Percentiles rank a stretch among this genome's conserved stretches.
phyloP scores from a whole-genome alignment of 2,888 invertebrate species.

The Cantharis lateralis region DNA sequence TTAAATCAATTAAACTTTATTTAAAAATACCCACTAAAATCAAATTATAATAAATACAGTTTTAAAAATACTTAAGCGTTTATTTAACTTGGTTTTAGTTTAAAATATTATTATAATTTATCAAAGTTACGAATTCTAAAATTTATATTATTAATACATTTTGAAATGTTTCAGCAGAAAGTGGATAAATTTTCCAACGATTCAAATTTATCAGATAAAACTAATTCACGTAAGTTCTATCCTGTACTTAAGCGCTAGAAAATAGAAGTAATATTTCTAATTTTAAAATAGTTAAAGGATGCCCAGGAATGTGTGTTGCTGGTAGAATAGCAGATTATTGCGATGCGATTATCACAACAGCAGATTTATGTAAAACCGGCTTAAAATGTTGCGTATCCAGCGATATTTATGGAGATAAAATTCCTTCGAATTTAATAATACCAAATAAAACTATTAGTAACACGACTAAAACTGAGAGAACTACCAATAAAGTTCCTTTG shows the following conservation, averaged over 20 bases:
- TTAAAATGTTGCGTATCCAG: constrained; percentile 82
- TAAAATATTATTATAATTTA: too few species aligned
- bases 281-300: constrained; percentile 53
- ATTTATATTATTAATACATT: neutral
- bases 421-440: constrained; percentile 74
- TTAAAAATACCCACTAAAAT: neutral
- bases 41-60: too few species aligned
- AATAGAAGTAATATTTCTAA: constrained; percentile 15
- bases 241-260: neutral
- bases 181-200: neutral
- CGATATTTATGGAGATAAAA: constrained; percentile 72
- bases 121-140: too few species aligned
- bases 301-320: constrained; percentile 84
- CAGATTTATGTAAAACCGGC: constrained; percentile 74
- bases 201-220: constrained; percentile 7
- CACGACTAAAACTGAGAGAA: constrained; percentile 53
- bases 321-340: constrained; percentile 83
- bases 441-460: constrained; percentile 65
- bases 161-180: neutral
- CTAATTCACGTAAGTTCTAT: constrained; percentile 25
- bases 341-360: constrained; percentile 78
- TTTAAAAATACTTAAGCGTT: too few species aligned
- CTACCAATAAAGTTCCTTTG: constrained; percentile 49
- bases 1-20: neutral
- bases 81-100: too few species aligned